Base-by-base conservation (phyloP, 2,113 vertebrate species). In the Alosa alosa region DNA sequence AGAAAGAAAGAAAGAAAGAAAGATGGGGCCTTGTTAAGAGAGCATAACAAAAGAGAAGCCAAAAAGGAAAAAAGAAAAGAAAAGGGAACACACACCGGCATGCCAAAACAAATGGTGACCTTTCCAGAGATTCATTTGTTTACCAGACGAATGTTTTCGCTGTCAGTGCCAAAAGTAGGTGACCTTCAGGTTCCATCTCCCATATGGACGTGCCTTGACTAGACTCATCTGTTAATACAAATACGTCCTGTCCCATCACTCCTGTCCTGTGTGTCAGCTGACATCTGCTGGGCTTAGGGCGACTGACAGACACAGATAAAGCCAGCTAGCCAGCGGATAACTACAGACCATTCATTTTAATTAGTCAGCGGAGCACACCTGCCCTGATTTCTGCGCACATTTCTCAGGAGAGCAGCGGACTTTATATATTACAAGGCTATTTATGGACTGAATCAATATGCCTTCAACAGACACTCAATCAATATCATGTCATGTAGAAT, bases 111-210 rank as follows among this genome's bases (percentile, higher is more conserved):
- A 97, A 98, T 97, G 96, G 94, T 91, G 95, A 98, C 97, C 97
- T 99, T 98, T 96, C 90, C 57, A 96, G 96, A 98, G 96, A 99
- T 97, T 96, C 95, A 98, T 98, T 97, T 97, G 96, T 98, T 97
- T 97, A 96, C 96, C 95, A 95, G 72, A 96, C 96, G 96, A 92
- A 96, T 84, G 91, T 90, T 95, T 92, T 86, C 88, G 95, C 95
- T 97, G 96, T 97, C 96, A 97, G 93, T 91, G 68, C 93, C 94
- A 94, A 96, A 78, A 94, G 94, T 95, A 93, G 92, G 93, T 97
- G 97, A 98, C 97, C 97, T 98, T 99, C 96, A 95, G 92, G 90
- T 94, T 94, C 93, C 89, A 89, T 94, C 93, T 96, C 92, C 91
- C 86, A 93, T 94, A 93, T 93, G 94, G 93, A 94, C 94, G 93